Percentiles rank a stretch among this genome's conserved stretches.
These are phyloP conservation scores for Desmophyllum pertusum DNA, from an alignment of 92 coral and sea anemone species.

Conservation along the genomic window DNA sequence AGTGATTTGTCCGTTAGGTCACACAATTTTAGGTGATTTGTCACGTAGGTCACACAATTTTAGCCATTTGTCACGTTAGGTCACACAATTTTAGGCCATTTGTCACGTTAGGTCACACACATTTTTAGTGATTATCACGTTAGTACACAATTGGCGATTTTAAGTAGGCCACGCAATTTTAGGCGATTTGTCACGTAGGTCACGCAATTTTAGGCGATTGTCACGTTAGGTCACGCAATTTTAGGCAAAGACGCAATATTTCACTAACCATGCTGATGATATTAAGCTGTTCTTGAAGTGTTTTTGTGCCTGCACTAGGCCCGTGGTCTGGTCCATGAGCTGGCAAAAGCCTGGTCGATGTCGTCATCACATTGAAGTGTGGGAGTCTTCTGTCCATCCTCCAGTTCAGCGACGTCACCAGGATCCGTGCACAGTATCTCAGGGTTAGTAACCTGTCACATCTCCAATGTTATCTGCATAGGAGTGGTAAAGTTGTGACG, in stretches of 20 bases:
- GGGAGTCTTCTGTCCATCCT: slow-evolving; percentile 16
- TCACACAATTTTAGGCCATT: too few species aligned
- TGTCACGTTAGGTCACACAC: not conserved
- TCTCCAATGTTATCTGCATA: slow-evolving; percentile 10
- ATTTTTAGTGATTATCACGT: too few species aligned
- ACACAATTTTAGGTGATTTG: too few species aligned
- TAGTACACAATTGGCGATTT: too few species aligned
- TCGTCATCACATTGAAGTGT: slow-evolving; percentile 50
- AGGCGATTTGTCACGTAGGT: too few species aligned
- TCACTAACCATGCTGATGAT: slow-evolving; percentile 39
- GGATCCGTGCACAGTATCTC: slow-evolving; percentile 1
- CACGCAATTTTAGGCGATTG: too few species aligned
- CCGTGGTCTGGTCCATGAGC: slow-evolving; percentile 65
- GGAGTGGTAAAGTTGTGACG: too few species aligned
- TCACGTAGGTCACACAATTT: too few species aligned
- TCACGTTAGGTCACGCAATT: not conserved
- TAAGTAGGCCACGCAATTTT: too few species aligned
- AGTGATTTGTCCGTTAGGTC: too few species aligned
- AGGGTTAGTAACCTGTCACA: slow-evolving; percentile 12
- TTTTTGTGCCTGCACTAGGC: not conserved
- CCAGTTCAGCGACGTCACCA: slow-evolving; percentile 32
- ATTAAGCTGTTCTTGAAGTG: slow-evolving; percentile 38
- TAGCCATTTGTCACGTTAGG: not conserved
- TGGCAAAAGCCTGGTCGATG: slow-evolving; percentile 87
- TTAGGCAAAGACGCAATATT: not conserved